Evolutionary conservation across 2,888 invertebrate species (phyloP).

Genomic region (Calliphora vomitoria): DNA sequence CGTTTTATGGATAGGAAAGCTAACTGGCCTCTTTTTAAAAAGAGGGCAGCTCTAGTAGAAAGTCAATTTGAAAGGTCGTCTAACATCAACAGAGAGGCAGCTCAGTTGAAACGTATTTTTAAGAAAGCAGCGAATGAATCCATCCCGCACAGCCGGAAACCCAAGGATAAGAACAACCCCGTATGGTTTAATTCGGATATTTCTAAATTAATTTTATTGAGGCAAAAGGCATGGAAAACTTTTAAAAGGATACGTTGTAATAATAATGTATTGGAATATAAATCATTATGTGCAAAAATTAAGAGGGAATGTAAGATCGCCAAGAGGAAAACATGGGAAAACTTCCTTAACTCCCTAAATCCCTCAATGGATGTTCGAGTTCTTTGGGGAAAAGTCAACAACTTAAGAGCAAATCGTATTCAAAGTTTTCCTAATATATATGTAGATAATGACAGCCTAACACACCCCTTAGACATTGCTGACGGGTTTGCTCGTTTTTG

Average conservation of each 20-base stretch:
- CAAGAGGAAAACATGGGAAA: conserved; percentile 40
- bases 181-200: conserved; percentile 36
- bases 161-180: background rate
- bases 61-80: background rate
- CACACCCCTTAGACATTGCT: background rate
- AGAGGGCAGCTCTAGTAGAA: too few species aligned
- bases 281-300: conserved; percentile 11
- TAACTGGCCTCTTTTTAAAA: too few species aligned
- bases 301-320: conserved; percentile 40
- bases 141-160: background rate
- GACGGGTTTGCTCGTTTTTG: conserved; percentile 10
- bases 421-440: conserved; percentile 9
- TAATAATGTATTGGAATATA: too few species aligned
- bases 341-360: conserved; percentile 40
- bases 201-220: conserved; percentile 2
- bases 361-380: conserved; percentile 41
- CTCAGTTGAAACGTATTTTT: background rate
- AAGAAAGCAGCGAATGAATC: background rate
- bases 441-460: background rate
- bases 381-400: conserved; percentile 45
- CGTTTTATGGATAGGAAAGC: background rate
- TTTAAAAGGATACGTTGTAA: too few species aligned
- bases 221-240: too few species aligned
- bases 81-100: background rate
- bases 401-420: background rate